phyloP scores from a whole-genome alignment of 1,140 invertebrate genomes.

The Eubasilissa regina region DNA sequence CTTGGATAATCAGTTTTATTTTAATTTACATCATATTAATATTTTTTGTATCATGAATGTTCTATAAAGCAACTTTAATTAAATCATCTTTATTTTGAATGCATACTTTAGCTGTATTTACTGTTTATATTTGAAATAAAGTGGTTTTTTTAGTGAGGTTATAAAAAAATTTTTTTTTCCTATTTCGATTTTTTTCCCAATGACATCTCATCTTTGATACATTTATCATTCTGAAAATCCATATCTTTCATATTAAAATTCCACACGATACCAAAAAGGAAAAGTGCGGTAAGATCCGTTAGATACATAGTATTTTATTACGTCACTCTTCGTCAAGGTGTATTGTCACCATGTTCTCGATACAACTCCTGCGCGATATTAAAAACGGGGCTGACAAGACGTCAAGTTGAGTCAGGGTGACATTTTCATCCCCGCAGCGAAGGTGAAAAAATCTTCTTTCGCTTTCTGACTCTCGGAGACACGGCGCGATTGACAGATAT shows the following conservation, averaged over 20 bases:
- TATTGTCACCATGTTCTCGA: constrained; percentile 32
- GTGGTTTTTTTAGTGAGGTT: too few relatives aligned
- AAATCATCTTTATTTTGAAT: too few relatives aligned
- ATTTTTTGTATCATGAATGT: too few relatives aligned
- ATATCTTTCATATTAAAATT: not conserved
- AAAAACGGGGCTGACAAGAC: constrained; percentile 28
- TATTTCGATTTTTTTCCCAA: too few relatives aligned
- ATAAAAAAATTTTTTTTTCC: too few relatives aligned
- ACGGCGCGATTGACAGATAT: constrained; percentile 19
- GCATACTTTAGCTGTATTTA: too few relatives aligned
- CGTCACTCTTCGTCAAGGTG: constrained; percentile 35
- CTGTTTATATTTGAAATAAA: too few relatives aligned
- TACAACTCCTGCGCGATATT: constrained; percentile 33
- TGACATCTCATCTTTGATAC: too few relatives aligned
- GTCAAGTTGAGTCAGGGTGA: constrained; percentile 27
- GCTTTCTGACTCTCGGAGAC: not conserved
- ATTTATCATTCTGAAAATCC: too few relatives aligned
- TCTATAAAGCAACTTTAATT: too few relatives aligned
- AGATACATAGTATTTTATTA: constrained; percentile 13
- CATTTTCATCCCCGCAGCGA: constrained; percentile 30
- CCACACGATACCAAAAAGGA: not conserved
- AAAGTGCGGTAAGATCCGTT: not conserved
- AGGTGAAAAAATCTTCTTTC: constrained; percentile 25
- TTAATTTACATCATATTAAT: too few relatives aligned
- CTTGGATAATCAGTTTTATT: too few relatives aligned